Base-by-base conservation (phyloP, 2,113 vertebrate genomes). In the Nibea coibor region DNA sequence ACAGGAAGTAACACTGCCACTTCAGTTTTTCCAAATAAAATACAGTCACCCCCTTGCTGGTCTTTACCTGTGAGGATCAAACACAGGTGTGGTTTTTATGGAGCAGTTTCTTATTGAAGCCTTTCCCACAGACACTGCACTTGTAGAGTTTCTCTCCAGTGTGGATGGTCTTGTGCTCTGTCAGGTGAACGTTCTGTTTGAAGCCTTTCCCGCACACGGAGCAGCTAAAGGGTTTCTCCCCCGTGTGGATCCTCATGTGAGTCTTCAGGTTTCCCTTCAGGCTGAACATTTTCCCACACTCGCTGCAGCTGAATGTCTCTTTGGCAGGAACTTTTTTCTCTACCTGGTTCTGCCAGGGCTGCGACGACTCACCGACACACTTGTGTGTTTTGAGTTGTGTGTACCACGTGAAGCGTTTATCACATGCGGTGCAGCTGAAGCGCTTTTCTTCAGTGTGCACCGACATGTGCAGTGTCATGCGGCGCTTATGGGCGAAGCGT, bases 201-300 rank as follows among this genome's bases (percentile, higher is more conserved):
- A 83, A 83, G 0, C 63, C n/a, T 22, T 83, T 83, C 1, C 69
- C 56, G 8, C 81, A 63, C 1, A 83, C 17, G 1, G 57, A 39
- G 66, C 79, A 81, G 10, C 79, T 20, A 10, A 81, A 81, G 0
- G 82, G 82, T 59, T 84, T 84, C 31, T 84, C 82, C 28, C 82
- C 82, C 0, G 82, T 86, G 74, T 86, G 81, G 9, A 78, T 83
- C 19, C 81, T 83, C 81, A 83, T 83, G 69, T 83, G 81, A 0
- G 81, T 82, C 67, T 82, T 82, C 19, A 84, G 77, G 10, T 84
- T 84, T 0, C 75, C 82, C 42, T 84, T 79, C 0, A 79, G 63
- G 50, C 57, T 84, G 3, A 79, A 84, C 2, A 39, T 75, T 31
- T 79, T 80, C 1, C 50, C 43, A 0, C 76, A 84, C 28, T 79